Evolutionary conservation across 2,888 invertebrate genomes (phyloP).

Genomic region (Brachycybe producta): DNA sequence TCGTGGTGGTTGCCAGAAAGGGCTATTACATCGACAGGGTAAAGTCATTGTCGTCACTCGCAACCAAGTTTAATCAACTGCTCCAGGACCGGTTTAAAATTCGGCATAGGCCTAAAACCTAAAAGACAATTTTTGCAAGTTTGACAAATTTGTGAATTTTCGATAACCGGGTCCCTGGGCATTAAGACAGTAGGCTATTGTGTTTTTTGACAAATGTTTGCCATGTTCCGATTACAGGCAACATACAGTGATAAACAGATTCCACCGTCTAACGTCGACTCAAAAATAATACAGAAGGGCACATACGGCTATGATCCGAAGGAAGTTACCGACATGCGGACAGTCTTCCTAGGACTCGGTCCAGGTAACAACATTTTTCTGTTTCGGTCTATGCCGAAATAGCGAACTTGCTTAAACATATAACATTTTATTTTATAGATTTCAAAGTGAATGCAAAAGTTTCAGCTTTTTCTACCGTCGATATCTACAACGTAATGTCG

Average conservation of each 20-base stretch:
- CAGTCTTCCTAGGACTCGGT: background rate
- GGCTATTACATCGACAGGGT: conserved; percentile 24
- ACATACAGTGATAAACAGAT: conserved; percentile 4
- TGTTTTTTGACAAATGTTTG: too few species aligned
- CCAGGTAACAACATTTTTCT: conserved; percentile 7
- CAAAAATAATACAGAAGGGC: background rate
- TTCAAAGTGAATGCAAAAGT: background rate
- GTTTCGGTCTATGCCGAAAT: background rate
- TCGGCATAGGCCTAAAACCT: too few species aligned
- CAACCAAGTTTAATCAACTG: too few species aligned
- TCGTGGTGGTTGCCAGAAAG: conserved; percentile 30
- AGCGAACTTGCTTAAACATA: background rate
- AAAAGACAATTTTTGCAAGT: too few species aligned
- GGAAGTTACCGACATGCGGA: conserved; percentile 6
- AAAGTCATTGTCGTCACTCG: too few species aligned
- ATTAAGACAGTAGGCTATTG: too few species aligned
- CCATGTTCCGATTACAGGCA: too few species aligned
- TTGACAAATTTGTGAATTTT: too few species aligned
- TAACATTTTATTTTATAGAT: conserved; percentile 1
- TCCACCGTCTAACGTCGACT: background rate
- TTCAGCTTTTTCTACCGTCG: background rate
- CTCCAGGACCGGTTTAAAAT: too few species aligned
- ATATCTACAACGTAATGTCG: conserved; percentile 12
- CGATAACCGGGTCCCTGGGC: too few species aligned
- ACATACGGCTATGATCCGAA: conserved; percentile 8